Evolutionary conservation across 2,797 vertebrate species (phyloP).

Genomic region (Oreortyx pictus): DNA sequence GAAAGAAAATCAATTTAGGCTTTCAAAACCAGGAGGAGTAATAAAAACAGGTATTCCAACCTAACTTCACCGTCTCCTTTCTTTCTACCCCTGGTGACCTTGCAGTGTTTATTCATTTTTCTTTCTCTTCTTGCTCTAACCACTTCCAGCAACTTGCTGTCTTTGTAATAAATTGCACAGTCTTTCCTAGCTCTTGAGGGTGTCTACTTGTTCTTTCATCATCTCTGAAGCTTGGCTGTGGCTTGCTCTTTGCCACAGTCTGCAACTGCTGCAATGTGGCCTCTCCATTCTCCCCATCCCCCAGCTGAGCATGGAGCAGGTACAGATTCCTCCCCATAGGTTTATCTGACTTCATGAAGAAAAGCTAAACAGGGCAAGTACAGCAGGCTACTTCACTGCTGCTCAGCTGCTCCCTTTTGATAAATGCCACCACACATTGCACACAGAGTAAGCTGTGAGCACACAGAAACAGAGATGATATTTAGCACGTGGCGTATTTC

Average conservation of each 20-base stretch:
- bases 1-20: not conserved
- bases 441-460: not conserved
- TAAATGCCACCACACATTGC: not conserved
- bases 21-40: not conserved
- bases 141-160: not conserved
- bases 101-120: not conserved
- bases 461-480: not conserved
- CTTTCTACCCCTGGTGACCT: not conserved
- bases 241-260: not conserved
- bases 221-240: not conserved
- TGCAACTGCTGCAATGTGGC: rapidly evolving
- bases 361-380: not conserved
- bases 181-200: not conserved
- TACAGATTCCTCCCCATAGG: rapidly evolving
- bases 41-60: not conserved
- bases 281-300: not conserved
- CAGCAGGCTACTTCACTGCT: not conserved
- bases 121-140: not conserved
- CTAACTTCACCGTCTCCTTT: rapidly evolving
- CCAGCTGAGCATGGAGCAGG: rapidly evolving
- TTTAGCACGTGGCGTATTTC: not conserved
- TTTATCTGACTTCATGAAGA: not conserved
- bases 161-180: not conserved
- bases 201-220: not conserved
- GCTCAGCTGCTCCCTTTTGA: not conserved